Percentiles rank a stretch among this genome's conserved stretches.
Evolutionary conservation across 2,113 vertebrate species (phyloP).

Genomic region (Lonchura striata): DNA sequence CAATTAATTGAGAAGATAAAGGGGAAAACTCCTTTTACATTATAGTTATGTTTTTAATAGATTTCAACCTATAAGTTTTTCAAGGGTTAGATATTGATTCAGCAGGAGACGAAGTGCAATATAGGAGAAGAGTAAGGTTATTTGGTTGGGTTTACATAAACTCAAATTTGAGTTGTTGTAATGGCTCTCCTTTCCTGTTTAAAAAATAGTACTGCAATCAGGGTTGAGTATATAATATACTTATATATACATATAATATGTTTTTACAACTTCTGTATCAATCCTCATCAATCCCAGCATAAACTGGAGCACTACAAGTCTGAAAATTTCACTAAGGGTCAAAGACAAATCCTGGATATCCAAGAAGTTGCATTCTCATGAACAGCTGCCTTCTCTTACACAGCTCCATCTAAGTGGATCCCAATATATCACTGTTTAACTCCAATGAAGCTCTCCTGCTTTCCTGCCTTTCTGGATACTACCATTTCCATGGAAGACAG

Average conservation of each 20-base stretch:
- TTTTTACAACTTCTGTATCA: rapidly evolving
- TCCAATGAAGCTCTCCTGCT: neutral
- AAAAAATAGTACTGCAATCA: neutral
- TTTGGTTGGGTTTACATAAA: neutral
- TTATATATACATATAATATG: no score
- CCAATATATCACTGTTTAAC: neutral
- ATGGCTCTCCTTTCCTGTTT: neutral
- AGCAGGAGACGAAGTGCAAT: neutral
- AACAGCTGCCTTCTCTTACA: neutral
- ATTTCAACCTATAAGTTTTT: neutral
- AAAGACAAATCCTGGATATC: neutral
- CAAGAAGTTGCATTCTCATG: neutral
- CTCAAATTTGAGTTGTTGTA: neutral
- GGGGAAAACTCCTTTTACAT: neutral
- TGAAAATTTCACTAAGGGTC: neutral
- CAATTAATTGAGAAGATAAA: neutral
- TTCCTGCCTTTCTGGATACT: neutral
- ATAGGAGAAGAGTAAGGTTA: neutral
- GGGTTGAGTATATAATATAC: neutral
- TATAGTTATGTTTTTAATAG: neutral
- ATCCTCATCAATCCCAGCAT: neutral
- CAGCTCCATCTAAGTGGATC: neutral
- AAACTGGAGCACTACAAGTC: neutral
- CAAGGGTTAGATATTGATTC: neutral
- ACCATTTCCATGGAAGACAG: neutral